A percentile compares a stretch with the other conserved stretches of the same genome.
Evolutionary conservation across 2,113 vertebrate species (phyloP).

Genomic region (Epinephelus lanceolatus): DNA sequence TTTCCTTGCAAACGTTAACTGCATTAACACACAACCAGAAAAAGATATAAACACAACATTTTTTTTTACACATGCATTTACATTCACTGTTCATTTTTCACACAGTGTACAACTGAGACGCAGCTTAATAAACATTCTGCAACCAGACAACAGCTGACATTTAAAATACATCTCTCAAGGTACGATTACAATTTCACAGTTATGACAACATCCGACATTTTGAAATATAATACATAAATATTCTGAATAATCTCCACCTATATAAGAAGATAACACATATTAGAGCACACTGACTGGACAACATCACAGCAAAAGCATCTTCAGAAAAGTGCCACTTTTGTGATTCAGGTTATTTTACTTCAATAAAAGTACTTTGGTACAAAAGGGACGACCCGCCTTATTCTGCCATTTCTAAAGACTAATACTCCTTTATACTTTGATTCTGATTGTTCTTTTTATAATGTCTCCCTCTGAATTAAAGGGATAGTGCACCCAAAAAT

Average conservation of each 20-base stretch:
- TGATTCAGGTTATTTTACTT: background rate
- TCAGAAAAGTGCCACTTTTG: background rate
- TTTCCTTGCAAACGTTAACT: background rate
- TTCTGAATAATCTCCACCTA: background rate
- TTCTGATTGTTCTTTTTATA: too few relatives aligned
- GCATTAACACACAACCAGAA: background rate
- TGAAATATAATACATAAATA: background rate
- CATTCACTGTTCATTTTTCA: conserved; percentile 26
- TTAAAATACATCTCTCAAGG: conserved; percentile 25
- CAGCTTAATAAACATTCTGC: background rate
- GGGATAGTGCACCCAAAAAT: too few relatives aligned
- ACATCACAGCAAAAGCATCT: conserved; percentile 10
- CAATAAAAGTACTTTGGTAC: background rate
- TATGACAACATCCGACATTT: conserved; percentile 10
- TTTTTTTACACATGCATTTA: background rate
- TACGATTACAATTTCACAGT: conserved; percentile 6
- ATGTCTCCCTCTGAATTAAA: too few relatives aligned
- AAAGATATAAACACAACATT: background rate
- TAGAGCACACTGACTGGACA: background rate
- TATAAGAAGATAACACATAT: background rate
- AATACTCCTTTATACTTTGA: background rate
- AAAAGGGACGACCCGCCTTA: background rate
- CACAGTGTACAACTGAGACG: background rate
- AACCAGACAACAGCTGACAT: conserved; percentile 16
- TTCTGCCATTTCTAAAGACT: background rate